Conservation (phyloP, 2,888 invertebrate species). For the Dasypogon diadema region DNA sequence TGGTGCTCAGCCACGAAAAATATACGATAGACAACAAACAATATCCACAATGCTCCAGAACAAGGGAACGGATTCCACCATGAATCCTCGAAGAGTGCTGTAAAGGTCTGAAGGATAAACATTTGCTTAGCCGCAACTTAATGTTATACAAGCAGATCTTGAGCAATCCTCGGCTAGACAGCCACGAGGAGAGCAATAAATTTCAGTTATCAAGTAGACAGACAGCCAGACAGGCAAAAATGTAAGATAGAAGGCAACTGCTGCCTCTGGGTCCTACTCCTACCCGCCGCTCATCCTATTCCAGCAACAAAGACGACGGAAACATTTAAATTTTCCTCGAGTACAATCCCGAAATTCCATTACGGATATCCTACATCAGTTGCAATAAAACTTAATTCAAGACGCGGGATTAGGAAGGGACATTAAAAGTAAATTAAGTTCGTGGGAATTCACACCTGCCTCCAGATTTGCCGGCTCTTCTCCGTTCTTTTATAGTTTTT, state of each 20-base stretch:
- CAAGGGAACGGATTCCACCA: neutral
- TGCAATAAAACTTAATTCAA: slow-evolving; percentile 54
- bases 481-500: neutral
- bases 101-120: neutral
- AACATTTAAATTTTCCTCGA: slow-evolving; percentile 9
- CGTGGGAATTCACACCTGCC: slow-evolving; percentile 54
- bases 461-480: neutral
- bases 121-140: slow-evolving; percentile 5
- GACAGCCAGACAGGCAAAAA: slow-evolving; percentile 9
- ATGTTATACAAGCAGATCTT: neutral
- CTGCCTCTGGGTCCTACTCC: neutral
- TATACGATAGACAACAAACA: neutral
- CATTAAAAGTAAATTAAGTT: slow-evolving; percentile 55
- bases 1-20: neutral
- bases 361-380: slow-evolving; percentile 31
- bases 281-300: no score
- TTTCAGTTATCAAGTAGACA: slow-evolving; percentile 15
- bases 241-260: neutral
- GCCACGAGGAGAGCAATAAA: slow-evolving; percentile 2
- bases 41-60: slow-evolving; percentile 1
- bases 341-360: slow-evolving; percentile 53
- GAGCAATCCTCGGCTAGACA: slow-evolving; percentile 7
- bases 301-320: neutral
- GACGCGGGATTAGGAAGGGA: slow-evolving; percentile 28
- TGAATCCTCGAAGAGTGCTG: neutral